Evolutionary conservation across 2,113 vertebrate genomes (phyloP).

Genomic region (Monopterus albus): DNA sequence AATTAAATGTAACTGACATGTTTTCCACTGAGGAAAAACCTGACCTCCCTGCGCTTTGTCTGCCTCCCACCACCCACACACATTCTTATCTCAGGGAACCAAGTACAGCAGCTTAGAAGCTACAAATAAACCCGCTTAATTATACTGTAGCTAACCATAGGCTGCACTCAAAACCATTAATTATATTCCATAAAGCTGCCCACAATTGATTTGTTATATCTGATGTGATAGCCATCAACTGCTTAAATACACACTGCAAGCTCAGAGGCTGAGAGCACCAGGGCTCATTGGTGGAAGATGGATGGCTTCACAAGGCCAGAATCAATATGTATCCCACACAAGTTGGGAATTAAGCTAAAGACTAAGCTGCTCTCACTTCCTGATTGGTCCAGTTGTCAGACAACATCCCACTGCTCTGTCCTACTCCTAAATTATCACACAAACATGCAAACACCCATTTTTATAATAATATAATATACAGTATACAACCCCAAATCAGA

Average conservation of each 20-base stretch:
- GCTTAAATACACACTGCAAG: constrained; percentile 44
- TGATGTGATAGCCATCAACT: constrained; percentile 57
- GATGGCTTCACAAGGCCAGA: constrained; percentile 41
- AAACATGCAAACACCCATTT: too few species aligned
- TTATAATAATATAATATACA: too few species aligned
- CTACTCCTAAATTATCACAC: neutral
- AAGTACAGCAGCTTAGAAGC: constrained; percentile 50
- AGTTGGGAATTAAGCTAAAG: constrained; percentile 20
- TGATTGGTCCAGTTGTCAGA: constrained; percentile 14
- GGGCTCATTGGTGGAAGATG: constrained; percentile 37
- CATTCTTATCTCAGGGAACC: constrained; percentile 53
- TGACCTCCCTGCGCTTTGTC: constrained; percentile 25
- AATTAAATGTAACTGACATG: constrained; percentile 58
- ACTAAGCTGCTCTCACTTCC: constrained; percentile 1
- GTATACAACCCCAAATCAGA: too few species aligned
- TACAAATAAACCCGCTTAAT: constrained; percentile 60
- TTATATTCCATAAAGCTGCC: constrained; percentile 55
- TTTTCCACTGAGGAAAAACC: constrained; percentile 48
- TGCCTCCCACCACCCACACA: constrained; percentile 34
- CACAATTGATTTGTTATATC: constrained; percentile 57
- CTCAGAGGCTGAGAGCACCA: constrained; percentile 9
- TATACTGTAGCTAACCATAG: constrained; percentile 44
- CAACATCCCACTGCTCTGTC: neutral
- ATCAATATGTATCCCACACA: constrained; percentile 59
- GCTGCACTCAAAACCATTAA: constrained; percentile 50